phyloP scores from a whole-genome alignment of 2,888 invertebrate species.

The Entomobrya proxima region DNA sequence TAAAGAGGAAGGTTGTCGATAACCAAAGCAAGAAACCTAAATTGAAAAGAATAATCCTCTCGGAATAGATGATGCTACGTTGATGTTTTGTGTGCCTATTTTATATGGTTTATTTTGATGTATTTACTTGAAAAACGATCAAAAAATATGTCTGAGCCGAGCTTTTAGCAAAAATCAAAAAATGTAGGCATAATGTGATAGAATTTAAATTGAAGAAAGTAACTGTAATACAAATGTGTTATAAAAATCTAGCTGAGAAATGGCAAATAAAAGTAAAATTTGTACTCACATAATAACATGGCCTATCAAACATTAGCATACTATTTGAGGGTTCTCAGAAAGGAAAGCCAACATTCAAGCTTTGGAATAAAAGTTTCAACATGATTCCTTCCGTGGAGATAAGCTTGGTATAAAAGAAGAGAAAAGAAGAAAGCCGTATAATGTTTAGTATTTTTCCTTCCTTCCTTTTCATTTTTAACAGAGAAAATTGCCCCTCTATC shows the following conservation, averaged over 20 bases:
- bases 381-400: constrained; percentile 17
- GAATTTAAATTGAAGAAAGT: not conserved
- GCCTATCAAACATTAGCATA: too few relatives aligned
- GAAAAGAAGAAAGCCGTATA: constrained; percentile 42
- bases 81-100: too few relatives aligned
- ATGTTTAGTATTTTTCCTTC: constrained; percentile 52
- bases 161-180: not conserved
- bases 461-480: constrained; percentile 7
- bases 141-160: too few relatives aligned
- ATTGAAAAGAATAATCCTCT: too few relatives aligned
- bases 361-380: too few relatives aligned
- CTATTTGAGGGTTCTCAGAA: too few relatives aligned
- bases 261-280: constrained; percentile 38
- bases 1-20: too few relatives aligned
- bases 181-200: not conserved
- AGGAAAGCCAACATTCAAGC: too few relatives aligned
- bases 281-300: not conserved
- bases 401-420: constrained; percentile 20
- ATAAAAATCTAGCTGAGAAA: constrained; percentile 46
- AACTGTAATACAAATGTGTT: not conserved
- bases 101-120: too few relatives aligned
- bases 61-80: too few relatives aligned
- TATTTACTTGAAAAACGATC: too few relatives aligned
- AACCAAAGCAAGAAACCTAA: too few relatives aligned
- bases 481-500: not conserved